Evolutionary conservation across 1,140 invertebrate species (phyloP).

Genomic region (Subanguina moxae): DNA sequence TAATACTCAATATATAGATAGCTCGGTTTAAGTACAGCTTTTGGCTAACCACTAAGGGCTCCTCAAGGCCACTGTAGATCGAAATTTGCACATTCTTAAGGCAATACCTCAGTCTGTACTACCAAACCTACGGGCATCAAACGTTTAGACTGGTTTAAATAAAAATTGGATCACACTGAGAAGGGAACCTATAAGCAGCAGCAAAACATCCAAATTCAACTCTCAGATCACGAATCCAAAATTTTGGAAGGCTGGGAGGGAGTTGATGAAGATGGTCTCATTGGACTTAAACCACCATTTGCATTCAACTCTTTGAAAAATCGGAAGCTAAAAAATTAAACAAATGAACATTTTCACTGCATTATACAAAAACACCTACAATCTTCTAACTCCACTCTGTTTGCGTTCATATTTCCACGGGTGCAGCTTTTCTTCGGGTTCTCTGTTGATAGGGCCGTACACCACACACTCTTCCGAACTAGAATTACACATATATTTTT

Average conservation of each 20-base stretch:
- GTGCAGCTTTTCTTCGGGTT: constrained; percentile 82
- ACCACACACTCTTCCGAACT: constrained; percentile 74
- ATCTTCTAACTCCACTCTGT: constrained; percentile 53
- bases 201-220: background rate
- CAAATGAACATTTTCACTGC: background rate
- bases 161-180: no score
- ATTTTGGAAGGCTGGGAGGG: background rate
- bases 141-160: no score
- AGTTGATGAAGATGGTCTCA: constrained; percentile 19
- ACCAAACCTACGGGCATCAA: no score
- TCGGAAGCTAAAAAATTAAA: constrained; percentile 29
- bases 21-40: no score
- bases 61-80: no score
- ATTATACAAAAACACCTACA: constrained; percentile 46
- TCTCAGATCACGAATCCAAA: no score
- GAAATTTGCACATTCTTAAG: no score
- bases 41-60: no score
- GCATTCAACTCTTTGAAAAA: constrained; percentile 33
- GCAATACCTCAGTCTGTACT: no score
- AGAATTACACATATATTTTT: constrained; percentile 5
- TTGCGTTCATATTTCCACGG: constrained; percentile 61
- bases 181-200: background rate
- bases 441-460: constrained; percentile 86
- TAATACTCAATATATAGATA: no score
- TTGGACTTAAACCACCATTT: constrained; percentile 14